These are phyloP conservation scores for Abrostola triplasia DNA, from an alignment of 2,888 invertebrate genomes.

Conservation along the genomic window DNA sequence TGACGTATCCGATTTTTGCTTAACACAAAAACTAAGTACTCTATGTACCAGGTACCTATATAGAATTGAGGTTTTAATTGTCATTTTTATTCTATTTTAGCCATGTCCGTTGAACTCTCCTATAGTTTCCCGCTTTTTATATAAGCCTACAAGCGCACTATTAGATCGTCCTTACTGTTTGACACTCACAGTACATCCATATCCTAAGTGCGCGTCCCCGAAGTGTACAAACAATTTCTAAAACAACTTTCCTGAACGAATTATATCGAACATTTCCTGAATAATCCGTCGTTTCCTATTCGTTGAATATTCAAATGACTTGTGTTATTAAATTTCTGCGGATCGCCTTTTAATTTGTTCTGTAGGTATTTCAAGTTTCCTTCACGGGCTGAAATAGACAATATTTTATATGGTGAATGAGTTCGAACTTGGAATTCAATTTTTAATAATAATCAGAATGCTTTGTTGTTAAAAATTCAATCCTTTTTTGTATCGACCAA, in stretches of 20 bases:
- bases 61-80: too few species aligned
- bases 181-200: background rate
- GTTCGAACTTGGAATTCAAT: conserved; percentile 11
- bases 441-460: conserved; percentile 33
- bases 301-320: conserved; percentile 68
- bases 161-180: too few species aligned
- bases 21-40: too few species aligned
- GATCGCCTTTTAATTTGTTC: conserved; percentile 62
- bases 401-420: conserved; percentile 19
- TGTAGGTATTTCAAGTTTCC: conserved; percentile 28
- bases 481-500: conserved; percentile 23
- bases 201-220: background rate
- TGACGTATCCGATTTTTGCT: too few species aligned
- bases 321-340: conserved; percentile 63
- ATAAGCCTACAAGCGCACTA: too few species aligned
- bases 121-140: too few species aligned
- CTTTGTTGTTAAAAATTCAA: conserved; percentile 7
- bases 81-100: too few species aligned
- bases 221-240: conserved; percentile 44
- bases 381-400: conserved; percentile 41
- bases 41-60: too few species aligned
- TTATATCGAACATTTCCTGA: conserved; percentile 62
- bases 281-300: conserved; percentile 52
- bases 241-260: conserved; percentile 55
- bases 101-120: too few species aligned